Evolutionary conservation across 2,888 invertebrate genomes (phyloP).

Genomic region (Artemia sinica): DNA sequence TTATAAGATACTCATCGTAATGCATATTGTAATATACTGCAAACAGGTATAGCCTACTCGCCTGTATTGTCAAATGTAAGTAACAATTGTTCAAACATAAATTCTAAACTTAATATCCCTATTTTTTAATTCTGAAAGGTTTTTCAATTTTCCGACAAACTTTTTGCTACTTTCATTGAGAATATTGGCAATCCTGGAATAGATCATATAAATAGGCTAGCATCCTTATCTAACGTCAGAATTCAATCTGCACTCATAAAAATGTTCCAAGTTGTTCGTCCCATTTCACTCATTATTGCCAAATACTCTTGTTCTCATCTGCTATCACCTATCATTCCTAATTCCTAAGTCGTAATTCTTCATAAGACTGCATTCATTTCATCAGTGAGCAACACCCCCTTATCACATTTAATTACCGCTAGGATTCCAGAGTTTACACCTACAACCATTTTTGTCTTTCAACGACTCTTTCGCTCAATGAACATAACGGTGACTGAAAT

Average conservation of each 20-base stretch:
- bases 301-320: background rate
- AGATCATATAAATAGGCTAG: too few species aligned
- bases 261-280: background rate
- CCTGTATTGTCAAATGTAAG: too few species aligned
- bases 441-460: background rate
- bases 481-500: background rate
- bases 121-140: background rate
- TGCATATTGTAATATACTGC: too few species aligned
- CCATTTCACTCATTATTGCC: constrained; percentile 6
- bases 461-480: background rate
- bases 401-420: constrained; percentile 9
- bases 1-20: too few species aligned
- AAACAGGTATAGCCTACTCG: too few species aligned
- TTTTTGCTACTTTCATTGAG: too few species aligned
- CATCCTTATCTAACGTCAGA: too few species aligned
- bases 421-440: constrained; percentile 10
- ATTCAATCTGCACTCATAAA: background rate
- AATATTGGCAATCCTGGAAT: too few species aligned
- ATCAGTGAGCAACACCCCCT: constrained; percentile 2
- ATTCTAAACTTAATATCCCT: background rate
- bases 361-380: background rate
- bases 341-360: background rate
- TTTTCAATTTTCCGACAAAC: too few species aligned
- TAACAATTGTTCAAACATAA: too few species aligned
- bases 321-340: background rate